phyloP scores from a whole-genome alignment of 2,888 invertebrate genomes.

The Oscheius myriophilus region DNA sequence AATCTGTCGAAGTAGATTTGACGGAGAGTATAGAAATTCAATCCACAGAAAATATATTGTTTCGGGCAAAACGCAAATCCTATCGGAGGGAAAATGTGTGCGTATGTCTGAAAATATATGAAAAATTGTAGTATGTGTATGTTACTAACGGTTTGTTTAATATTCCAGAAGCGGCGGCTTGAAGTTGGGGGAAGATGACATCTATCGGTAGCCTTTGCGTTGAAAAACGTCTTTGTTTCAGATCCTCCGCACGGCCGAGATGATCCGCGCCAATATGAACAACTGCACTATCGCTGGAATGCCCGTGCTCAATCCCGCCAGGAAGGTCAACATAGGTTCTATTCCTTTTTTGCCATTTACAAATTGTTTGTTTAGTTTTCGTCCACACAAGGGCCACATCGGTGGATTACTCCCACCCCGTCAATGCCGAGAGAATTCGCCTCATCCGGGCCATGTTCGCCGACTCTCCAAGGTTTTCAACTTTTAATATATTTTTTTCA shows the following conservation, averaged over 20 bases:
- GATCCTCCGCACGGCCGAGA: conserved; percentile 39
- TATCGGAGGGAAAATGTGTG: no score
- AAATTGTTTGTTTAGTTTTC: conserved; percentile 45
- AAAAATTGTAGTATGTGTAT: no score
- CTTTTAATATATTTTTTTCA: neutral
- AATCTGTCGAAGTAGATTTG: no score
- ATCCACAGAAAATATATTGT: no score
- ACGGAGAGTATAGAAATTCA: no score
- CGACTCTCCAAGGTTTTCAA: conserved; percentile 35
- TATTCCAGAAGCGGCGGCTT: no score
- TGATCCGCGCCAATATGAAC: conserved; percentile 37
- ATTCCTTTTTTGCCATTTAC: neutral
- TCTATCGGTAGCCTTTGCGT: no score
- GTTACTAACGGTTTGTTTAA: no score
- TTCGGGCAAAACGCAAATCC: no score
- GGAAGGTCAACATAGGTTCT: conserved; percentile 51
- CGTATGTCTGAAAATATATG: no score
- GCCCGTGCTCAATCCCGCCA: conserved; percentile 33
- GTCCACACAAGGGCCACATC: conserved; percentile 54
- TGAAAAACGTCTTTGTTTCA: conserved; percentile 17
- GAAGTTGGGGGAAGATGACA: no score
- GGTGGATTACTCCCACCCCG: conserved; percentile 42
- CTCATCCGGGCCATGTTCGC: conserved; percentile 33
- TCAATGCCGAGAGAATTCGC: conserved; percentile 38
- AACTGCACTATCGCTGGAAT: neutral